A percentile compares a stretch with the other conserved stretches of the same genome.
These are phyloP conservation scores for Microtus ochrogaster DNA, from an alignment of 2,113 vertebrate species.

Conservation along the genomic window DNA sequence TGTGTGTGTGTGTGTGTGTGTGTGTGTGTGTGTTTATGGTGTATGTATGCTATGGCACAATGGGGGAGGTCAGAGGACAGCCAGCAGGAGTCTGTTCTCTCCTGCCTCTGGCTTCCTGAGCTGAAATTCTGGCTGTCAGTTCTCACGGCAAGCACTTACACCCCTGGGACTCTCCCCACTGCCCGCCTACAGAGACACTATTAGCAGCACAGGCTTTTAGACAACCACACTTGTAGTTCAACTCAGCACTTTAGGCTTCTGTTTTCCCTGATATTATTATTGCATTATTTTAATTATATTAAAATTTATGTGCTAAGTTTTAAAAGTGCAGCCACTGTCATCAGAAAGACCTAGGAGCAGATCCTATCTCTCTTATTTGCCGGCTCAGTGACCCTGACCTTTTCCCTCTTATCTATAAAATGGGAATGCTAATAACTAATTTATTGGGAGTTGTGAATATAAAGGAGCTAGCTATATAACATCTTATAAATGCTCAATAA, in stretches of 20 bases:
- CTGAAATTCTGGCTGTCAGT: background rate
- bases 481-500: constrained; percentile 25
- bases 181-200: background rate
- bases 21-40: background rate
- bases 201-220: no score
- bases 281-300: constrained; percentile 31
- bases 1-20: background rate
- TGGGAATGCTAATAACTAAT: constrained; percentile 46
- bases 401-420: constrained; percentile 58
- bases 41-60: background rate
- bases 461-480: background rate
- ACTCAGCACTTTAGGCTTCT: background rate
- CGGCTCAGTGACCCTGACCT: constrained; percentile 17
- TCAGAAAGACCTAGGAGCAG: background rate
- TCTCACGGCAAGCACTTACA: background rate
- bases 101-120: background rate
- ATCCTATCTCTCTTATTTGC: background rate
- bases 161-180: background rate
- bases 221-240: constrained; percentile 12
- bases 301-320: constrained; percentile 43
- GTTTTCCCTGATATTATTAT: background rate
- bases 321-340: background rate
- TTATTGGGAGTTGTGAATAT: constrained; percentile 25
- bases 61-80: background rate
- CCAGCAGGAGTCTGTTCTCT: no score